Evolutionary conservation across 2,113 vertebrate species (phyloP).

Genomic region (Microtus pennsylvanicus): DNA sequence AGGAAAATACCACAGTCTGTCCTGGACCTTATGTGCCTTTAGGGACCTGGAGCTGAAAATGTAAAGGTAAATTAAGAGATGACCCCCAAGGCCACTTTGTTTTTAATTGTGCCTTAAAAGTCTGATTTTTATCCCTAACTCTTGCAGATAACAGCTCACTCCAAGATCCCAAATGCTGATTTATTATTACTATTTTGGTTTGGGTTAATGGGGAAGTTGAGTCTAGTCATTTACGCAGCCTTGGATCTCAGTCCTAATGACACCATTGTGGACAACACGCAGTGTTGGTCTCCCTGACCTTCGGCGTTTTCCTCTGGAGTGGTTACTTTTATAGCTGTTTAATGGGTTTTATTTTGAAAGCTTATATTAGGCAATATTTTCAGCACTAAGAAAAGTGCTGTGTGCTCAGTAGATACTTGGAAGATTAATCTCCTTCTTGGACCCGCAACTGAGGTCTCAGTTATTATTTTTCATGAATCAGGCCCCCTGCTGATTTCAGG

Average conservation of each 20-base stretch:
- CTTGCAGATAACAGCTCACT: not conserved
- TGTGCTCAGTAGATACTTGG: conserved; percentile 26
- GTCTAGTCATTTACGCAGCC: not conserved
- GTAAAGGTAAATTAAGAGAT: not conserved
- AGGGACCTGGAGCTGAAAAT: not conserved
- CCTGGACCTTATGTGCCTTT: conserved; percentile 3
- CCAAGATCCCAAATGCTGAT: not conserved
- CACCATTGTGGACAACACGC: not conserved
- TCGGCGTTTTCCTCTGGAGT: conserved; percentile 26
- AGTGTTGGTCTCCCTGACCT: conserved; percentile 37
- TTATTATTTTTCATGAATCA: conserved; percentile 37
- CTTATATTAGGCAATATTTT: conserved; percentile 49
- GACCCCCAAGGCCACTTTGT: not conserved
- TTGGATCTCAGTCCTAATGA: conserved; percentile 31
- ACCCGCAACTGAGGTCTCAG: conserved; percentile 2
- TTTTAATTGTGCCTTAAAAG: not conserved
- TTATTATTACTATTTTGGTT: not conserved
- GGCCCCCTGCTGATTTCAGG: conserved; percentile 42
- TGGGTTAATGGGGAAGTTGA: not conserved
- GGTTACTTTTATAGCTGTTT: conserved; percentile 33
- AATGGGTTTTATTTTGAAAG: conserved; percentile 60
- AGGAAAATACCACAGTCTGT: not conserved
- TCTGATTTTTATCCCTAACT: not conserved
- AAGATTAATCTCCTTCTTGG: conserved; percentile 59
- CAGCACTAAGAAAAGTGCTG: conserved; percentile 35